Base-by-base conservation (phyloP, 2,888 invertebrate species). In the Tanaodytes sp. region DNA sequence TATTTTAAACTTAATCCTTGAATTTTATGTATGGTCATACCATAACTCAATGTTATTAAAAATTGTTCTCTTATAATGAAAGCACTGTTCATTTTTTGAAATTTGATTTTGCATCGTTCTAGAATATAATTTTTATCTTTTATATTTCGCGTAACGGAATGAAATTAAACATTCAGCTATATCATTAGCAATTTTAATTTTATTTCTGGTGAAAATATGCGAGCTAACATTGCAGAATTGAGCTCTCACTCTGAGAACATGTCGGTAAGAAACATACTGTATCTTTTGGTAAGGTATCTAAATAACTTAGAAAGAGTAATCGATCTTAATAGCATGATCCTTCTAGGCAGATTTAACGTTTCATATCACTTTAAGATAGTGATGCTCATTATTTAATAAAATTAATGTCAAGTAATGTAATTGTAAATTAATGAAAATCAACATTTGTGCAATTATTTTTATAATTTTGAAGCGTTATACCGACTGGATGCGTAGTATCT, bases 231-330 rank as follows among this genome's bases (percentile, higher is more conserved):
- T 1, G 49, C 23, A 8, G 20, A 18, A 40, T 46, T 63, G 2
- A 63, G 19, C 11, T 18, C n/a, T 63, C 45, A 43, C 73, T 72
- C 43, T 76, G 69, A 51, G 77, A 55, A 66, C 73, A 74, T n/a
- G 77, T 79, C 15, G 77, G 74, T 30, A 80, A 61, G 42, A 79
- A 71, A 52, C 77, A 79, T 48, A 79, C 73, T 15, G 78, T 70
- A 69, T 76, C 72, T 14, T 12, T 2, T 9, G 70, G 57, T 33
- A 71, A 52, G 12, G 19, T 40, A 2, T 46, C 9, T 14, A 57
- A 40, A n/a, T 57, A 62, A 19, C 18, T 18, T 3, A 33, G 33
- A 33, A n/a, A n/a, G 9, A 11, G 2, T n/a, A 33, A n/a, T n/a
- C 33, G 33, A 33, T 33, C 33, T 4, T 33, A 2, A 33, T 33